Conservation (phyloP, 2,888 invertebrate genomes). For the Periphyllus acericola region DNA sequence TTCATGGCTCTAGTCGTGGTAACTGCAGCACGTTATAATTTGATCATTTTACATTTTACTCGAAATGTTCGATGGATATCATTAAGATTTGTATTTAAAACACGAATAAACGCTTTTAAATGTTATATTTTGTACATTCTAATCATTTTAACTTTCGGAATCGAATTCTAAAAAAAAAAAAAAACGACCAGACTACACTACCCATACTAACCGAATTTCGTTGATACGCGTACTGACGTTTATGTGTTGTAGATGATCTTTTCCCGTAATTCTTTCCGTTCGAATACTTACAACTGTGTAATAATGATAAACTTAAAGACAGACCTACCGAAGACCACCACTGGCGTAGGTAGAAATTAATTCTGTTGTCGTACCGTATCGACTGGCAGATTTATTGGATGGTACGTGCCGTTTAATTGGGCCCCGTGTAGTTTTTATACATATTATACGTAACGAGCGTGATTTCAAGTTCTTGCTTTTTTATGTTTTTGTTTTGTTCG, state of each 20-base stretch:
- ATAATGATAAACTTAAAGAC: slow-evolving; percentile 54
- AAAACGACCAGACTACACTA: too few relatives aligned
- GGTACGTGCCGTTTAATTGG: slow-evolving; percentile 60
- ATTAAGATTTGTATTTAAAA: too few relatives aligned
- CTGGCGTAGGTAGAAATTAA: slow-evolving; percentile 61
- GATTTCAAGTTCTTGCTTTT: slow-evolving; percentile 37
- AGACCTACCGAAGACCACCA: slow-evolving; percentile 58
- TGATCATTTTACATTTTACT: too few relatives aligned
- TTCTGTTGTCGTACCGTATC: slow-evolving; percentile 55
- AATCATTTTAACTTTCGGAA: too few relatives aligned
- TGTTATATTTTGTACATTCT: too few relatives aligned
- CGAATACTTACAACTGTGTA: slow-evolving; percentile 33
- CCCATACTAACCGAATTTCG: too few relatives aligned
- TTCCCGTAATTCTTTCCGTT: slow-evolving; percentile 12
- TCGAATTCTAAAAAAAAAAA: too few relatives aligned
- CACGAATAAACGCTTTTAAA: too few relatives aligned
- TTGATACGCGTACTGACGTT: too few relatives aligned
- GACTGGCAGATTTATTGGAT: slow-evolving; percentile 60
- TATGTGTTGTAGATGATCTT: background rate
- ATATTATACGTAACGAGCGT: slow-evolving; percentile 21
- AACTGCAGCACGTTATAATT: too few relatives aligned
- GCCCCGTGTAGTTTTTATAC: slow-evolving; percentile 58
- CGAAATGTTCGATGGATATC: too few relatives aligned
- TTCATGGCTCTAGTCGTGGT: too few relatives aligned
- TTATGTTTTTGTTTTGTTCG: slow-evolving; percentile 44